phyloP scores from a whole-genome alignment of 2,113 vertebrate genomes.

The Agapornis roseicollis region DNA sequence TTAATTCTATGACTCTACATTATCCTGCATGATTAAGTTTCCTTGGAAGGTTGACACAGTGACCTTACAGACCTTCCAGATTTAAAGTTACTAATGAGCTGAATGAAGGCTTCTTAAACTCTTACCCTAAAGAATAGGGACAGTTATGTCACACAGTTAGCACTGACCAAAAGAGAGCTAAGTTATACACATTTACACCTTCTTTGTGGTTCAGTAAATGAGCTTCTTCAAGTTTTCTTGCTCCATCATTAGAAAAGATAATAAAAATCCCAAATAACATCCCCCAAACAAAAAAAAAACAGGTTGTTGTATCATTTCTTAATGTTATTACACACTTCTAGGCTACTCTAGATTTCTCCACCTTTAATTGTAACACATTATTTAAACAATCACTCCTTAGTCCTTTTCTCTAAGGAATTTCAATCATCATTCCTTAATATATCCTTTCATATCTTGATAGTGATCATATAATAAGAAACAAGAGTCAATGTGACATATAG shows the following conservation, averaged over 20 bases:
- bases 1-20: not conserved
- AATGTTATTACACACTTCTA: not conserved
- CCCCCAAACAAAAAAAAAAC: rapidly evolving
- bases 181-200: not conserved
- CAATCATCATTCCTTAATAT: not conserved
- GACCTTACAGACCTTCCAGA: not conserved
- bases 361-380: not conserved
- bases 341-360: not conserved
- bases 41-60: not conserved
- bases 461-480: not conserved
- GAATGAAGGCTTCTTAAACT: not conserved
- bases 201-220: not conserved
- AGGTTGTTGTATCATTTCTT: not conserved
- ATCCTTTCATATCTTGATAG: not conserved
- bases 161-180: not conserved
- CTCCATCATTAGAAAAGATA: not conserved
- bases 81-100: not conserved
- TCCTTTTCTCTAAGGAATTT: not conserved
- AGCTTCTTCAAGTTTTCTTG: not conserved
- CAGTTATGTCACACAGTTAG: not conserved
- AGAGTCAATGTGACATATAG: not conserved
- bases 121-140: not conserved
- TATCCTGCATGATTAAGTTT: not conserved
- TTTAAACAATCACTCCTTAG: not conserved
- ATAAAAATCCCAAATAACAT: not conserved